Conservation (phyloP, 2,888 invertebrate genomes). For the Cepaea hortensis region DNA sequence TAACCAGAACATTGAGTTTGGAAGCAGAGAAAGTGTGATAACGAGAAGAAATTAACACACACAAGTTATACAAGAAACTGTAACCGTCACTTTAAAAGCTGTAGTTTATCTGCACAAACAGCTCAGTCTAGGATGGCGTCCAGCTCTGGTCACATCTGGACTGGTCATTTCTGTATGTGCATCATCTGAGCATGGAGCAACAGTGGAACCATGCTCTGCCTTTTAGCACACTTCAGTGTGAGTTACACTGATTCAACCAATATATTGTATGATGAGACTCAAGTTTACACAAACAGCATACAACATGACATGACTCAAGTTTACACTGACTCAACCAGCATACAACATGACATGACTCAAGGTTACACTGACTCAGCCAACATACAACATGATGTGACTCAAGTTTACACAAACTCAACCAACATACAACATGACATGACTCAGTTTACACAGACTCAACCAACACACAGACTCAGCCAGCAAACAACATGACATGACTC, state of each 20-base stretch:
- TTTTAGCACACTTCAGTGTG: conserved; percentile 24
- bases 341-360: too few relatives aligned
- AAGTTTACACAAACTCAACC: not conserved
- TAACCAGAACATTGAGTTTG: too few relatives aligned
- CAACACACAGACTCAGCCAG: not conserved
- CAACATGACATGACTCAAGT: not conserved
- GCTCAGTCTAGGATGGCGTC: conserved; percentile 31
- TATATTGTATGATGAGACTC: too few relatives aligned
- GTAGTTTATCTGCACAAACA: conserved; percentile 6
- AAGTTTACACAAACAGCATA: not conserved
- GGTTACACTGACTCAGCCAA: too few relatives aligned
- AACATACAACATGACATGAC: not conserved
- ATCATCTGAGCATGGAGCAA: conserved; percentile 28
- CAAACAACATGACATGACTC: not conserved
- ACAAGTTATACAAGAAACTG: not conserved
- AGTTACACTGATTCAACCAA: too few relatives aligned
- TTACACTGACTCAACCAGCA: too few relatives aligned
- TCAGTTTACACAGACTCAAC: not conserved
- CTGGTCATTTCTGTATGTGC: conserved; percentile 32
- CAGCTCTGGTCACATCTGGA: not conserved
- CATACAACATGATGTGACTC: not conserved
- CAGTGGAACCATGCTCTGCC: conserved; percentile 13
- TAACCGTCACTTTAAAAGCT: conserved; percentile 31
- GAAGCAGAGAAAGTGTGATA: too few relatives aligned
- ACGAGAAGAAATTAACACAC: too few relatives aligned